These are phyloP conservation scores for Polia nebulosa DNA, from an alignment of 2,888 invertebrate genomes.

Conservation along the genomic window DNA sequence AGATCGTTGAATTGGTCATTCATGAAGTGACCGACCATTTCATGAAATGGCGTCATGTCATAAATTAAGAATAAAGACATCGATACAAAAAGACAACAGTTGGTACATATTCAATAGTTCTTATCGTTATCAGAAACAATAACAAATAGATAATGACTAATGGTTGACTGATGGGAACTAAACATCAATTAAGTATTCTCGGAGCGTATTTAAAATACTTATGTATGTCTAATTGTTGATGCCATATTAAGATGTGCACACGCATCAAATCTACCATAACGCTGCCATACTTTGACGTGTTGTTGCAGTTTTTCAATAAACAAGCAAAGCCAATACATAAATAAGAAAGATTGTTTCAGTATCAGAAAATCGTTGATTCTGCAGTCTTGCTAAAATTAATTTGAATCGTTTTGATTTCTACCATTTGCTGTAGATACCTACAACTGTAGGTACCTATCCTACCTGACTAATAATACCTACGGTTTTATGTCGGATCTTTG, in stretches of 20 bases:
- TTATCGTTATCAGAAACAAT: slow-evolving; percentile 11
- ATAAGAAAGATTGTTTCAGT: neutral
- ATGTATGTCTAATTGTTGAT: neutral
- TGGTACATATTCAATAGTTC: neutral
- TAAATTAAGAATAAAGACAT: neutral
- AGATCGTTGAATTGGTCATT: neutral
- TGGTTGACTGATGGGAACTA: neutral
- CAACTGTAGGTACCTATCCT: too few relatives aligned
- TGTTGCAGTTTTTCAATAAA: slow-evolving; percentile 6
- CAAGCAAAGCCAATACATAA: neutral
- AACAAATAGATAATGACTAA: neutral
- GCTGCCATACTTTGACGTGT: neutral
- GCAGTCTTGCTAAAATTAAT: neutral
- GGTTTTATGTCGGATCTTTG: neutral
- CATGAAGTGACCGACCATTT: too few relatives aligned
- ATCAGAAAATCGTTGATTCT: neutral
- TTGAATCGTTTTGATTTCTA: neutral
- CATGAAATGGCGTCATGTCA: neutral
- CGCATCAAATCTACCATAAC: neutral
- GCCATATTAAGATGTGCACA: neutral
- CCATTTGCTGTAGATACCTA: neutral
- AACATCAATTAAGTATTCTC: slow-evolving; percentile 11
- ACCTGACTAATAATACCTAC: too few relatives aligned
- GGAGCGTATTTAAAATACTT: neutral
- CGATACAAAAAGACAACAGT: neutral